A percentile compares a stretch with the other conserved stretches of the same genome.
phyloP scores from a whole-genome alignment of 1,140 invertebrate species.

The Sinella curviseta region DNA sequence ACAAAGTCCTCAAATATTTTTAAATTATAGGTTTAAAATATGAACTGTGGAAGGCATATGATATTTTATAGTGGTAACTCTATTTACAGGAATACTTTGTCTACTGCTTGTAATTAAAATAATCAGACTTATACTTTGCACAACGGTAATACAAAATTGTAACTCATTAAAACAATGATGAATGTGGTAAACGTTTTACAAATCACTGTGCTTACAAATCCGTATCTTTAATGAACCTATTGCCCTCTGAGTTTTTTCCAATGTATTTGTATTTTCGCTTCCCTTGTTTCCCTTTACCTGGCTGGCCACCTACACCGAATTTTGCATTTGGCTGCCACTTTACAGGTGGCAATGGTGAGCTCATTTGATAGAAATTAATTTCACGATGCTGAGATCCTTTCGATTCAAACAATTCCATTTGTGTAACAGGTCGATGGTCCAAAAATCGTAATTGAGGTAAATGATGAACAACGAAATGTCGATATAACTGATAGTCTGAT shows the following conservation, averaged over 20 bases:
- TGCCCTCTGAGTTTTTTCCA: slow-evolving; percentile 48
- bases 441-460: slow-evolving; percentile 39
- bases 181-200: neutral
- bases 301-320: neutral
- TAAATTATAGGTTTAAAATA: no score
- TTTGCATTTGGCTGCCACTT: neutral
- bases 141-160: neutral
- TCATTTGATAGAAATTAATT: neutral
- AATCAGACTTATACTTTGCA: no score
- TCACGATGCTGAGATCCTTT: slow-evolving; percentile 30
- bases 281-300: slow-evolving; percentile 30
- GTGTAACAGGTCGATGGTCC: slow-evolving; percentile 40
- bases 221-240: slow-evolving; percentile 46
- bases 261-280: slow-evolving; percentile 40
- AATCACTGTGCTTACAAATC: slow-evolving; percentile 36
- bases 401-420: slow-evolving; percentile 40
- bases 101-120: no score
- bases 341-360: neutral
- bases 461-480: slow-evolving; percentile 43
- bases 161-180: neutral
- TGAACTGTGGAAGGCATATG: no score
- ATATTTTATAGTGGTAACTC: no score
- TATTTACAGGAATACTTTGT: no score
- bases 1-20: no score
- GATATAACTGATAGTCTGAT: slow-evolving; percentile 42